Evolutionary conservation across 1,140 invertebrate species (phyloP), one percentile per base, ranked within the genome.

Genomic region (Trichoplusia ni): DNA sequence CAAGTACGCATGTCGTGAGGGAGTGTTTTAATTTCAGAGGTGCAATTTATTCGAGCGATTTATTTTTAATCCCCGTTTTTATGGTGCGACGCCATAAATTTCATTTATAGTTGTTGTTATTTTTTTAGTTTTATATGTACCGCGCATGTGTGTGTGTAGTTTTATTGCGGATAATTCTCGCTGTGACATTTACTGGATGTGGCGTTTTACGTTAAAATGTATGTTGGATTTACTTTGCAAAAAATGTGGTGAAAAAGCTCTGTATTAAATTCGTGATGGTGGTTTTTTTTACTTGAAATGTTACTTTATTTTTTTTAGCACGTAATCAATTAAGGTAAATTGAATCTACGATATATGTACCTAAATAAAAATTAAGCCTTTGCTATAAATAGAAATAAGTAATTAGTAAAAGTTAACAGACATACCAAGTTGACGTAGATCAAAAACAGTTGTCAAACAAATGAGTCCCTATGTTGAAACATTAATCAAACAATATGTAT

Each of bases 51-150:
- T 90, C 87, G 84, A 90, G 87, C 87, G 84, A 90, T 90, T 90
- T 90, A 90, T 90, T 90, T 90, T 90, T 90, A 90, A 90, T 90
- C 87, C 87, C 77, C 87, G 85, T 87, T 88, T 88, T 90, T 90
- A 89, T 89, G 81, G 76, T 77, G 77, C 82, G 73, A 83, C 84
- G 83, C 82, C 81, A 89, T 86, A 89, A 88, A 86, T 89, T 89
- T 80, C 71, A 82, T 80, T 78, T 83, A 75, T 86, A 87, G 77
- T 84, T 86, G 80, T 86, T 77, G 77, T 81, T 87, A 73, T 84
- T 79, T 81, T 82, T 79, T 58, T 44, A 31, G 53, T 56, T 58
- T 58, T 58, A n/a, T 11, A 11, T 38, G 7, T 53, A n/a, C n/a
- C n/a, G n/a, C n/a, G n/a, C 23, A 19, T 38, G 19, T 38, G 51